These are phyloP conservation scores for Chlorodrepanis virens DNA, from an alignment of 2,113 vertebrate species.

Conservation along the genomic window DNA sequence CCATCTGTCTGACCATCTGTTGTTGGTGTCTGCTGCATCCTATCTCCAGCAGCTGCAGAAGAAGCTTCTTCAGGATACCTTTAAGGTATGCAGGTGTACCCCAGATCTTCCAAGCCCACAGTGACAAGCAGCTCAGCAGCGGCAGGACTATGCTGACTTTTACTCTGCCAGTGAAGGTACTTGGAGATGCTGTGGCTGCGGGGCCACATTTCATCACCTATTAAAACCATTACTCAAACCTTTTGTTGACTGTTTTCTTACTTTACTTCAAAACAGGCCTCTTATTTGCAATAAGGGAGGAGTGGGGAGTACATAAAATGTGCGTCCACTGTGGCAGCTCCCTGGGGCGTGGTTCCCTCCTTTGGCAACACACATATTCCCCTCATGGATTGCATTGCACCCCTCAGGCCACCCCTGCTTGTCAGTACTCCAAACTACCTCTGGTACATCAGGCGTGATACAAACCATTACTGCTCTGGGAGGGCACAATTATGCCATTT, in stretches of 20 bases:
- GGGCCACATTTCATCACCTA: not conserved
- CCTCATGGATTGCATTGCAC: too few species aligned
- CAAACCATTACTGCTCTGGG: not conserved
- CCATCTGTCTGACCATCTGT: not conserved
- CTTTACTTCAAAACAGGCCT: not conserved
- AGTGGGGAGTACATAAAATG: rapidly evolving
- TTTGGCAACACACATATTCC: not conserved
- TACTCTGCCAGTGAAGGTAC: not conserved
- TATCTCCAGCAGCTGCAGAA: not conserved
- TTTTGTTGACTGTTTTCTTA: not conserved
- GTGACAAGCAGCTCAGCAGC: not conserved
- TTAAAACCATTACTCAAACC: not conserved
- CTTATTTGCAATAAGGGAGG: not conserved
- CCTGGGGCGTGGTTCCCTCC: not conserved
- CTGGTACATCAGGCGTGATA: rapidly evolving
- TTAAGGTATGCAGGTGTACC: too few species aligned
- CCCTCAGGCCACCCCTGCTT: too few species aligned
- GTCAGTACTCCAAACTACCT: not conserved
- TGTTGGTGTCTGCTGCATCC: rapidly evolving
- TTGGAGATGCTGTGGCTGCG: not conserved
- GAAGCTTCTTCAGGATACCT: not conserved
- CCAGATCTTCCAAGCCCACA: not conserved
- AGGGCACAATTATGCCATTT: rapidly evolving
- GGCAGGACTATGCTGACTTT: not conserved
- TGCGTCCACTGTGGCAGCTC: rapidly evolving